These are phyloP conservation scores for Lasioglossum vierecki DNA, from an alignment of 2,888 invertebrate genomes.

Conservation along the genomic window DNA sequence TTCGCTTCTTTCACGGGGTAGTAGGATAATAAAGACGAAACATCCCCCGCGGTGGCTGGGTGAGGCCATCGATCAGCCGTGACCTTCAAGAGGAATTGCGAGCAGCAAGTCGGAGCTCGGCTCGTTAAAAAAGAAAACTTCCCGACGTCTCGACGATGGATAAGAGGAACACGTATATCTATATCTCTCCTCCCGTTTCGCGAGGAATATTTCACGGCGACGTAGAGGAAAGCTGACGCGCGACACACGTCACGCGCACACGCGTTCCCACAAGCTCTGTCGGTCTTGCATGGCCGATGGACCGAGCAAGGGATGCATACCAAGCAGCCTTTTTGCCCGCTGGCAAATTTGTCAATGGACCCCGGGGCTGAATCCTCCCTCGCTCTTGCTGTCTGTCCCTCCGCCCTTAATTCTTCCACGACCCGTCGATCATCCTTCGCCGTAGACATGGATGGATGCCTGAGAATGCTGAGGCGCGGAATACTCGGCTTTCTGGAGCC, in stretches of 20 bases:
- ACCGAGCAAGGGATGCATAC: slow-evolving; percentile 74
- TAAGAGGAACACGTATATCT: slow-evolving; percentile 6
- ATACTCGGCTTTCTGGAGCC: background rate
- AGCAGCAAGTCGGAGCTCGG: background rate
- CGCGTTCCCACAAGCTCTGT: slow-evolving; percentile 44
- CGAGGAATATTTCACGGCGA: slow-evolving; percentile 34
- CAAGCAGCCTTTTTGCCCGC: slow-evolving; percentile 73
- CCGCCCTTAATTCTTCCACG: slow-evolving; percentile 62
- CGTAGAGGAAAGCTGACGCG: slow-evolving; percentile 47
- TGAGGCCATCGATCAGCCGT: slow-evolving; percentile 36
- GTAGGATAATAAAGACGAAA: slow-evolving; percentile 39
- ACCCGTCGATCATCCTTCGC: slow-evolving; percentile 70
- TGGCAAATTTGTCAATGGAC: slow-evolving; percentile 77
- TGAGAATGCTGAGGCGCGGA: slow-evolving; percentile 35
- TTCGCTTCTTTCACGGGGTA: background rate
- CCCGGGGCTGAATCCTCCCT: slow-evolving; percentile 60
- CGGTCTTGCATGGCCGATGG: slow-evolving; percentile 69
- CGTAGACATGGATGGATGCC: slow-evolving; percentile 57
- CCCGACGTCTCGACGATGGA: slow-evolving; percentile 5
- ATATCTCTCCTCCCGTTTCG: background rate
- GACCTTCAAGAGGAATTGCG: slow-evolving; percentile 14
- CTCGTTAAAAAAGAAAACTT: slow-evolving; percentile 34
- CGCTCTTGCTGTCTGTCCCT: slow-evolving; percentile 19
- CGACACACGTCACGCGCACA: slow-evolving; percentile 61
- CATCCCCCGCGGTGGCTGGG: background rate